phyloP scores from a whole-genome alignment of 2,113 vertebrate species.

The Blennius ocellaris region DNA sequence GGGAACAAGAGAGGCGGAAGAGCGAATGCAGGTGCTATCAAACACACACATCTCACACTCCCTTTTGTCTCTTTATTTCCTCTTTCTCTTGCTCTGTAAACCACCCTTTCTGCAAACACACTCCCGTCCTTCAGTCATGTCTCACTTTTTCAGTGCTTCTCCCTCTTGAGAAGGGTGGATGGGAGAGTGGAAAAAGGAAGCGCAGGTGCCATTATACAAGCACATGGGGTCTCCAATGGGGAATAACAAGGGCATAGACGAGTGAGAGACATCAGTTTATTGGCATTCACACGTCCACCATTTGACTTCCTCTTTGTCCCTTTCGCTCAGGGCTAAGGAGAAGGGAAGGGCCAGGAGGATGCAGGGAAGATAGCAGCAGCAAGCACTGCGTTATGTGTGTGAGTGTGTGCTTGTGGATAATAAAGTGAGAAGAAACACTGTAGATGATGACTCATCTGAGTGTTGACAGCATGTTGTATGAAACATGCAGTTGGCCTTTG shows the following conservation, averaged over 20 bases:
- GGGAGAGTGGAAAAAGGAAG: constrained; percentile 50
- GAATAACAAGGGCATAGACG: constrained; percentile 37
- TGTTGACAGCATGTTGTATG: constrained; percentile 23
- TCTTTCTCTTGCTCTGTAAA: constrained; percentile 42
- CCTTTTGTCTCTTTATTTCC: constrained; percentile 63
- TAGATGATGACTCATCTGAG: constrained; percentile 28
- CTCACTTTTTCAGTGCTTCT: constrained; percentile 30
- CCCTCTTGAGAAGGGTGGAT: constrained; percentile 40
- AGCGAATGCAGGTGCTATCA: constrained; percentile 75
- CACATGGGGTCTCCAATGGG: constrained; percentile 29
- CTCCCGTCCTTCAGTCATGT: constrained; percentile 42
- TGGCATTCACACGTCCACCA: constrained; percentile 51
- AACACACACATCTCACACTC: constrained; percentile 69
- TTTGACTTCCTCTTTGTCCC: constrained; percentile 55
- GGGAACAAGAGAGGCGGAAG: constrained; percentile 67
- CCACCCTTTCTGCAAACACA: constrained; percentile 25
- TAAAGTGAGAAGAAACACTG: neutral
- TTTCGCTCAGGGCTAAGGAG: constrained; percentile 32
- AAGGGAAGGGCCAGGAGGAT: neutral
- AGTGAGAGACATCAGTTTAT: constrained; percentile 48
- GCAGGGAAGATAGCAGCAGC: neutral
- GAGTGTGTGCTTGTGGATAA: neutral
- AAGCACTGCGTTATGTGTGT: neutral
- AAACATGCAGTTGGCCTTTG: constrained; percentile 29
- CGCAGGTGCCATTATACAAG: constrained; percentile 60